phyloP scores from a whole-genome alignment of 2,888 invertebrate species.

The Galerucella pusilla region DNA sequence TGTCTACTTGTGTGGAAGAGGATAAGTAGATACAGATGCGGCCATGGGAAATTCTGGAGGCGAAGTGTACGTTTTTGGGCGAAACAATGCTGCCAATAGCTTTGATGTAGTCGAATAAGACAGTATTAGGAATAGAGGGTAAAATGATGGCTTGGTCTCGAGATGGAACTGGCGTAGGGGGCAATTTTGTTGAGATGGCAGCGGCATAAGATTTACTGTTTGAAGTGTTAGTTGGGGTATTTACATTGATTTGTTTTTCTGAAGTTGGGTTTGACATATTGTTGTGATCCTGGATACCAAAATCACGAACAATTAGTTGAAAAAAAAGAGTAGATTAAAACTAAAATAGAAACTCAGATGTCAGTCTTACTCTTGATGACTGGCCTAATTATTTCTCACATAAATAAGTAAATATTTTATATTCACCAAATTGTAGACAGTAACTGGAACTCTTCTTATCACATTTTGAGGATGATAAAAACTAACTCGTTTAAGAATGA shows the following conservation, averaged over 20 bases:
- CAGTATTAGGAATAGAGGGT: not conserved
- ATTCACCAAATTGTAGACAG: too few relatives aligned
- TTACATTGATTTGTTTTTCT: not conserved
- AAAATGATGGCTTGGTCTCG: not conserved
- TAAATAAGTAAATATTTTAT: too few relatives aligned
- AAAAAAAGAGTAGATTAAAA: not conserved
- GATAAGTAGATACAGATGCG: not conserved
- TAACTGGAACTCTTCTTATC: too few relatives aligned
- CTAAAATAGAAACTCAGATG: too few relatives aligned
- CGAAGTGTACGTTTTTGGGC: not conserved
- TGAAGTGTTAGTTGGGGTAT: not conserved
- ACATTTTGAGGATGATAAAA: too few relatives aligned
- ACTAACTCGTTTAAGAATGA: too few relatives aligned
- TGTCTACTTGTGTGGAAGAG: not conserved
- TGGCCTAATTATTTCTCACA: too few relatives aligned
- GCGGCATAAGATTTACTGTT: not conserved
- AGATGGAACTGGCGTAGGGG: not conserved
- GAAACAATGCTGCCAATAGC: not conserved
- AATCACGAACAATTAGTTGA: not conserved
- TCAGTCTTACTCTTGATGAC: too few relatives aligned
- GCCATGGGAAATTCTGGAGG: not conserved
- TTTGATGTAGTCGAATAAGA: not conserved
- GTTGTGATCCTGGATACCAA: not conserved
- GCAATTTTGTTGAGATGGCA: not conserved
- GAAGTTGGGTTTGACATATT: not conserved